Evolutionary conservation across 2,888 invertebrate species (phyloP).

Genomic region (Drosophila macrothrix): DNA sequence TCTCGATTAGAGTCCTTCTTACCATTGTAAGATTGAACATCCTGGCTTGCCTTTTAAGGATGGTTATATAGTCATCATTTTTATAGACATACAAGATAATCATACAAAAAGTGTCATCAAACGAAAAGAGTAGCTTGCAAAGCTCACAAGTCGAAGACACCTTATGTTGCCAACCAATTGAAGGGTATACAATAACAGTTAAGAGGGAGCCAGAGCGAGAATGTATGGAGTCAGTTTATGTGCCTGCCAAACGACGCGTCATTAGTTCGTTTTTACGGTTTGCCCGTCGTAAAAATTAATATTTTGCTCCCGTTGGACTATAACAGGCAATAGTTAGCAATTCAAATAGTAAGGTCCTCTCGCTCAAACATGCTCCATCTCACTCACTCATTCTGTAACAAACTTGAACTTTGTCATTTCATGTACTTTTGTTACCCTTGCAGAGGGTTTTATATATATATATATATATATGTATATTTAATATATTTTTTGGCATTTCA

Average conservation of each 20-base stretch:
- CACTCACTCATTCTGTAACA: neutral
- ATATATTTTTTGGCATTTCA: neutral
- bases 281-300: slow-evolving; percentile 68
- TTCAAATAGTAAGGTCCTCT: neutral
- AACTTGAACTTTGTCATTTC: neutral
- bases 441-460: neutral
- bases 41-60: neutral
- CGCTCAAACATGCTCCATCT: neutral
- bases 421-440: neutral
- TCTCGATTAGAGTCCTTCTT: no score
- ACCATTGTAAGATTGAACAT: neutral
- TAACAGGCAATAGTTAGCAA: slow-evolving; percentile 48
- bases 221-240: slow-evolving; percentile 40
- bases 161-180: neutral
- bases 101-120: neutral
- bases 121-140: neutral
- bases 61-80: neutral
- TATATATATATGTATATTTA: fast-evolving
- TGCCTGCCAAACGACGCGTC: slow-evolving; percentile 38
- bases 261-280: slow-evolving; percentile 72
- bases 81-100: neutral
- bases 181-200: neutral
- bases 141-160: neutral
- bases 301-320: slow-evolving; percentile 46
- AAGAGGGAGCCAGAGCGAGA: neutral